These are phyloP conservation scores for Eupsittula cactorum DNA, from an alignment of 2,113 vertebrate genomes.

Conservation along the genomic window DNA sequence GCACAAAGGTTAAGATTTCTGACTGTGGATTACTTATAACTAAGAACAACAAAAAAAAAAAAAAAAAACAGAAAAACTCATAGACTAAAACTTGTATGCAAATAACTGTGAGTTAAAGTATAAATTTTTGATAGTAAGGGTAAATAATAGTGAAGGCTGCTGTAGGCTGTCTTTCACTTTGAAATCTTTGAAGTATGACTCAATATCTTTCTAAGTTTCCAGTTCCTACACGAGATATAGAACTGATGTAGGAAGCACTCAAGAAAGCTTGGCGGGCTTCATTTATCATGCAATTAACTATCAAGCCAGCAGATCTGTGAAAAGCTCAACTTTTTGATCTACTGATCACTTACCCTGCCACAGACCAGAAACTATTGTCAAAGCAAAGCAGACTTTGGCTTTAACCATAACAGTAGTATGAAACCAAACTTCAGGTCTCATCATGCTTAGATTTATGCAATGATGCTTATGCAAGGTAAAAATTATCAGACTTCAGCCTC, in stretches of 20 bases:
- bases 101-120: not conserved
- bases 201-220: not conserved
- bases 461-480: not conserved
- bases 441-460: constrained; percentile 26
- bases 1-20: not conserved
- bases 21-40: not conserved
- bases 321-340: not conserved
- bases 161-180: not conserved
- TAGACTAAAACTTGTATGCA: not conserved
- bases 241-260: not conserved
- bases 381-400: not conserved
- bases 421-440: not conserved
- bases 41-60: not conserved
- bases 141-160: not conserved
- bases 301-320: not conserved
- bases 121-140: not conserved
- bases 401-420: not conserved
- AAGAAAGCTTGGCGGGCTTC: not conserved
- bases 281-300: not conserved
- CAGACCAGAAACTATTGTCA: not conserved
- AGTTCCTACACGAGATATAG: not conserved
- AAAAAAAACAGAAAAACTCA: not conserved
- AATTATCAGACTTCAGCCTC: not conserved
- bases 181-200: not conserved
- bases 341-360: not conserved